Percentiles rank a stretch among this genome's conserved stretches.
Conservation (phyloP, 2,888 invertebrate species). For the Orthosia gothica region DNA sequence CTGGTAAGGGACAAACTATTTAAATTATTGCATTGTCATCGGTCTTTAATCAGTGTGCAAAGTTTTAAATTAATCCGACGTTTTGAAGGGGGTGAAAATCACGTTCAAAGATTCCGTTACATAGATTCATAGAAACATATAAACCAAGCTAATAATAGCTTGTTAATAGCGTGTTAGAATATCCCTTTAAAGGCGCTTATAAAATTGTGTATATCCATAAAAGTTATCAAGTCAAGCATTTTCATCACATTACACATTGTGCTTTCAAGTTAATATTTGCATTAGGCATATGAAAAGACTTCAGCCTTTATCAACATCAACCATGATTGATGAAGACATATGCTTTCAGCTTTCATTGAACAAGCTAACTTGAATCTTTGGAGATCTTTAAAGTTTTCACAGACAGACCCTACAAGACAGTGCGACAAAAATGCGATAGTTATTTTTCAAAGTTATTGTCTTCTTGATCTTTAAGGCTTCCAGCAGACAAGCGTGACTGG, state of each 20-base stretch:
- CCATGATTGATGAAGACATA: conserved; percentile 40
- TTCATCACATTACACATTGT: not conserved
- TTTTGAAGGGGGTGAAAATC: too few relatives aligned
- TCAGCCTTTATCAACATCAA: not conserved
- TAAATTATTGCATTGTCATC: too few relatives aligned
- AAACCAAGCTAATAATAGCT: too few relatives aligned
- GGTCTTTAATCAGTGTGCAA: too few relatives aligned
- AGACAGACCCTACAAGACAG: not conserved
- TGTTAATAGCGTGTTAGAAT: too few relatives aligned
- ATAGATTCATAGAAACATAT: too few relatives aligned
- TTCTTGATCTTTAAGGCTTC: too few relatives aligned
- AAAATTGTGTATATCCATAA: not conserved
- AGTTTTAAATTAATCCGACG: too few relatives aligned
- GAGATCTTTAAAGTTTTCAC: not conserved
- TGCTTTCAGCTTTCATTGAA: not conserved
- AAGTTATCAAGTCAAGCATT: not conserved
- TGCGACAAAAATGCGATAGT: not conserved
- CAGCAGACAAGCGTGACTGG: too few relatives aligned
- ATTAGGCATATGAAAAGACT: conserved; percentile 3
- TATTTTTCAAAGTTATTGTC: too few relatives aligned
- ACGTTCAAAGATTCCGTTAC: too few relatives aligned
- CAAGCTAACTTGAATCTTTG: not conserved
- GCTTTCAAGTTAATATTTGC: not conserved
- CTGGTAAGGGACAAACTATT: too few relatives aligned
- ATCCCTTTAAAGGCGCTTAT: not conserved